phyloP scores from a whole-genome alignment of 1,140 invertebrate species.

The Oncopodura yosiiana region DNA sequence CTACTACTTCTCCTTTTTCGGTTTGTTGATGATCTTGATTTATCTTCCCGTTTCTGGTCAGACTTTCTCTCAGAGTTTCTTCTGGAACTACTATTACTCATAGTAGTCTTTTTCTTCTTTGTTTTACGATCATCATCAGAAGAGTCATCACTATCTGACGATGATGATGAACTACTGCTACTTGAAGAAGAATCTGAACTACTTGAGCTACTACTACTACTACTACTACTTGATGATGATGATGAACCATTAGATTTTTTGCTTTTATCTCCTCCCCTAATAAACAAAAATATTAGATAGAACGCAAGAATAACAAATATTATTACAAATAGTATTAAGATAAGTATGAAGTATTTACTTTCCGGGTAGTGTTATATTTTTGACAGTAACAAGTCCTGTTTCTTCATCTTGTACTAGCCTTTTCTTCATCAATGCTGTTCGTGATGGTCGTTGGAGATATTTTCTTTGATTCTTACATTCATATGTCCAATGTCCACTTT shows the following conservation, averaged over 20 bases:
- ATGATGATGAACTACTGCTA: background rate
- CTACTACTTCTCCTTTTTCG: too few species aligned
- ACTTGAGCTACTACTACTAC: background rate
- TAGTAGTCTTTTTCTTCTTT: background rate
- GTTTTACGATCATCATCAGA: background rate
- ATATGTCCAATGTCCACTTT: conserved; percentile 87
- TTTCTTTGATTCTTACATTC: conserved; percentile 85
- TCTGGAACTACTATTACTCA: background rate
- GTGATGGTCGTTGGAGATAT: conserved; percentile 67
- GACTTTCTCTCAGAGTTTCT: background rate
- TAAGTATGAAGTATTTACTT: background rate
- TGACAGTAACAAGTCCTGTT: conserved; percentile 39
- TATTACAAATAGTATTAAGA: background rate
- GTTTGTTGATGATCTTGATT: background rate
- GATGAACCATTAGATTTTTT: background rate
- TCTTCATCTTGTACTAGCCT: conserved; percentile 48
- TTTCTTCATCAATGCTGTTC: conserved; percentile 70
- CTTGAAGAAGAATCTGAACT: background rate
- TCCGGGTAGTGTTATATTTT: too few species aligned
- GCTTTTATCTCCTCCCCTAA: too few species aligned
- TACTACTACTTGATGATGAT: background rate
- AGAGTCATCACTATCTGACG: background rate
- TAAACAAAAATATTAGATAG: background rate
- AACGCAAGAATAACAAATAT: background rate
- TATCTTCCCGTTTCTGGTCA: background rate